These are phyloP conservation scores for Barnardius zonarius DNA, from an alignment of 2,113 vertebrate genomes.

Conservation along the genomic window DNA sequence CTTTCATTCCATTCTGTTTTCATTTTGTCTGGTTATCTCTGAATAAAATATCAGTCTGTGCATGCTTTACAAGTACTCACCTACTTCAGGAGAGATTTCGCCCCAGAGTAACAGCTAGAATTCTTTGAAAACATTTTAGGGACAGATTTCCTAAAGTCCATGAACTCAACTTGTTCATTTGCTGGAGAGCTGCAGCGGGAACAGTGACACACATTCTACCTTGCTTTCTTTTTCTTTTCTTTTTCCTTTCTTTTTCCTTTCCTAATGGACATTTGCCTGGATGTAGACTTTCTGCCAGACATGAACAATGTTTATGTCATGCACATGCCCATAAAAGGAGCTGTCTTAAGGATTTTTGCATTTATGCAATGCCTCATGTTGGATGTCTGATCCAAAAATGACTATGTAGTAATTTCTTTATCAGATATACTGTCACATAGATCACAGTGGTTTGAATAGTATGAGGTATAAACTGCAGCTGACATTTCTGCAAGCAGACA, in stretches of 20 bases:
- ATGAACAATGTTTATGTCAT: neutral
- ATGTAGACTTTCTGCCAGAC: neutral
- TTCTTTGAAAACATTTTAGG: neutral
- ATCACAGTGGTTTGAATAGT: neutral
- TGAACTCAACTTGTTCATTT: neutral
- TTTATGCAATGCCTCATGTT: neutral
- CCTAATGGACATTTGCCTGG: neutral
- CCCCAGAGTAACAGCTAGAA: neutral
- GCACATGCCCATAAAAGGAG: slow-evolving; percentile 1
- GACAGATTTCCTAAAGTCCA: neutral
- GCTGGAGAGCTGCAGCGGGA: neutral
- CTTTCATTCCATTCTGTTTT: neutral
- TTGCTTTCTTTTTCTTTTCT: neutral
- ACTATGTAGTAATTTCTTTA: slow-evolving; percentile 12
- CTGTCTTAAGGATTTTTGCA: neutral
- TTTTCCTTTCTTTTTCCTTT: neutral
- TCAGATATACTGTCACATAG: slow-evolving; percentile 5
- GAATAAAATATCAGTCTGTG: neutral
- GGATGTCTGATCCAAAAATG: neutral
- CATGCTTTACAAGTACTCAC: neutral
- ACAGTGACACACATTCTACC: neutral
- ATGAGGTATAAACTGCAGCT: neutral
- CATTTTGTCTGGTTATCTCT: neutral
- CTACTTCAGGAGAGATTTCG: neutral
- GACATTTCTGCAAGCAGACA: neutral